Base-by-base conservation (phyloP, 2,113 vertebrate genomes). In the Oostethus manadensis region DNA sequence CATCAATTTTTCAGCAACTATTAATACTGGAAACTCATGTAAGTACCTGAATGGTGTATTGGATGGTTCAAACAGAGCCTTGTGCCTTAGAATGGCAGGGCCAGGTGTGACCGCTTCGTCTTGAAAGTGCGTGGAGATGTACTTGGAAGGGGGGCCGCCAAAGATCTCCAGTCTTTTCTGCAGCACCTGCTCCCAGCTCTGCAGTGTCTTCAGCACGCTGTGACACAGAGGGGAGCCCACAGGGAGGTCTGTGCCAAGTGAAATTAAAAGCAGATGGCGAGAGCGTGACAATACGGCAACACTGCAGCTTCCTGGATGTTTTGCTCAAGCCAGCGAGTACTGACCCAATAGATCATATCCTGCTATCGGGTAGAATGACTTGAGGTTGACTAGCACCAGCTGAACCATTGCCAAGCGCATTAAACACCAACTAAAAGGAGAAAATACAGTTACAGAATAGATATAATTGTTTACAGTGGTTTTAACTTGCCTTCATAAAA, bases 331-430 rank as follows among this genome's bases (percentile, higher is more conserved):
- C 38, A 21, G 4, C 11, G 21, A 33, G 57, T 58, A 46, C 53
- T 93, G 93, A 99, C 96, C 97, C 89, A 94, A 88, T 66, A 98
- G 92, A 86, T 99, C 95, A 76, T 97, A 94, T 79, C 97, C 97
- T 83, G 93, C 94, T 83, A 94, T 92, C 23, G 94, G 94, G 87
- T 95, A 99, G 88, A 99, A 96, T 60, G 83, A 91, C 88, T 96
- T 98, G 80, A 99, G 85, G 83, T 93, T 99, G 84, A 88, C 87
- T 79, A 97, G 89, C 64, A 98, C 93, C 86, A 96, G 87, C 60
- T 98, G 96, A 75, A 99, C 95, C 95, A 98, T 95, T 46, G 95
- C 88, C 84, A 98, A 80, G 55, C 96, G 92, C 95, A 99, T 99
- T 83, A 99, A 89, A 82, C 93, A 97, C 97, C 97, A 99, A 86